Percentiles rank a stretch among this genome's conserved stretches.
Evolutionary conservation across 2,797 vertebrate species (phyloP).

Genomic region (Ceyx erithaca): DNA sequence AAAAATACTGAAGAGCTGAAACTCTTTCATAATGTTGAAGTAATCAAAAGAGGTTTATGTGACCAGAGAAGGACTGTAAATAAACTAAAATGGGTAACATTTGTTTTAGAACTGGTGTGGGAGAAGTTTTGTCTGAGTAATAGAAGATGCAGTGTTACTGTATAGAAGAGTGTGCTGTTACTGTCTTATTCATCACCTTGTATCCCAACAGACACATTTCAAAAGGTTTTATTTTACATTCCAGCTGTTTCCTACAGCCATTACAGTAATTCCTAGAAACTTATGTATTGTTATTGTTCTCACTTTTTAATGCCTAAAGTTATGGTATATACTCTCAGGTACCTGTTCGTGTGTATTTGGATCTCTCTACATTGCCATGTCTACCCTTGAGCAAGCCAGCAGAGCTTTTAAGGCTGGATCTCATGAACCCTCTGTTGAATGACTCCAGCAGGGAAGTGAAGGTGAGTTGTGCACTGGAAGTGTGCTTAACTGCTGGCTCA

Average conservation of each 20-base stretch:
- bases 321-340: slow-evolving; percentile 78
- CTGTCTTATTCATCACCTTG: neutral
- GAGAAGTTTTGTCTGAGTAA: neutral
- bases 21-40: neutral
- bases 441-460: slow-evolving; percentile 87
- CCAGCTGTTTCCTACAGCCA: neutral
- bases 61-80: neutral
- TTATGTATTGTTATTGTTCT: neutral
- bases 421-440: slow-evolving; percentile 89
- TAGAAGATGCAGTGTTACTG: neutral
- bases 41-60: neutral
- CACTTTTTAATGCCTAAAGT: neutral
- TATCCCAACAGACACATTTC: neutral
- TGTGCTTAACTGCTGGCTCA: neutral
- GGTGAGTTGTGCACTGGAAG: slow-evolving; percentile 74
- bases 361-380: slow-evolving; percentile 90
- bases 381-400: slow-evolving; percentile 86
- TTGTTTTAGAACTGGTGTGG: neutral
- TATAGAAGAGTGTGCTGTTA: neutral
- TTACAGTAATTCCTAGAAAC: neutral
- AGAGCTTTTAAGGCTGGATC: slow-evolving; percentile 91
- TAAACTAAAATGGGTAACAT: neutral
- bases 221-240: neutral
- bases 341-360: slow-evolving; percentile 94
- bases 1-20: neutral